Evolutionary conservation across 1,140 invertebrate genomes (phyloP).

Genomic region (Drosophila rufa): DNA sequence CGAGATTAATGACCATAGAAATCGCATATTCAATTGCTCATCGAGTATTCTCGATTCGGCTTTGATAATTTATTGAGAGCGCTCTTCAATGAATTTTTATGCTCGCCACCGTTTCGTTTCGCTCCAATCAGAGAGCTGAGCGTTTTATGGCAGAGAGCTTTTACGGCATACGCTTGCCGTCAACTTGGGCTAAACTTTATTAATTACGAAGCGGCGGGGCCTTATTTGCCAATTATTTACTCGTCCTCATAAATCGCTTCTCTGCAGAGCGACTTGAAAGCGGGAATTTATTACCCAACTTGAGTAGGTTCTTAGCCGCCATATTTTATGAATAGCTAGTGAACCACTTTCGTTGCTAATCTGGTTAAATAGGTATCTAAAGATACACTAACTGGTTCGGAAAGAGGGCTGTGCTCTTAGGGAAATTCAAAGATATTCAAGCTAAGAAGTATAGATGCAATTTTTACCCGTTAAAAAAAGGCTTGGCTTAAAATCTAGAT

Average conservation of each 20-base stretch:
- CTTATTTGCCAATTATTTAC: constrained; percentile 69
- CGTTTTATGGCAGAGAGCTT: constrained; percentile 63
- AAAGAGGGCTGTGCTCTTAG: not conserved
- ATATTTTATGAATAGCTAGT: constrained; percentile 12
- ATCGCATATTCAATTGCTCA: constrained; percentile 73
- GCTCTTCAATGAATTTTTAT: constrained; percentile 70
- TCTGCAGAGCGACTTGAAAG: not conserved
- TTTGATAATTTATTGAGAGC: constrained; percentile 80
- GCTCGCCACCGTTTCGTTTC: constrained; percentile 14
- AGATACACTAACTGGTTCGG: not conserved
- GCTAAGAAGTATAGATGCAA: not conserved
- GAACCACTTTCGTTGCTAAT: not conserved
- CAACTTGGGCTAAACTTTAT: constrained; percentile 76
- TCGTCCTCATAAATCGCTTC: constrained; percentile 36
- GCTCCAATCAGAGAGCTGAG: not conserved
- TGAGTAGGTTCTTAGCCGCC: constrained; percentile 1
- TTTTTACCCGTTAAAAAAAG: too few relatives aligned
- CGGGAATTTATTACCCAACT: constrained; percentile 34
- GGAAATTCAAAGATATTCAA: not conserved
- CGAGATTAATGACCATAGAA: constrained; percentile 78
- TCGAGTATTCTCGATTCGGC: constrained; percentile 64
- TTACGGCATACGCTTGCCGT: constrained; percentile 64
- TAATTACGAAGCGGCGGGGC: constrained; percentile 63
- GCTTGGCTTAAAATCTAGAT: not conserved
- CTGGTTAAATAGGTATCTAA: not conserved